A percentile compares a stretch with the other conserved stretches of the same genome.
Evolutionary conservation across 30 jellyfish, hydroid and myxozoan genomes (phyloP).

Genomic region (Catostylus mosaicus): DNA sequence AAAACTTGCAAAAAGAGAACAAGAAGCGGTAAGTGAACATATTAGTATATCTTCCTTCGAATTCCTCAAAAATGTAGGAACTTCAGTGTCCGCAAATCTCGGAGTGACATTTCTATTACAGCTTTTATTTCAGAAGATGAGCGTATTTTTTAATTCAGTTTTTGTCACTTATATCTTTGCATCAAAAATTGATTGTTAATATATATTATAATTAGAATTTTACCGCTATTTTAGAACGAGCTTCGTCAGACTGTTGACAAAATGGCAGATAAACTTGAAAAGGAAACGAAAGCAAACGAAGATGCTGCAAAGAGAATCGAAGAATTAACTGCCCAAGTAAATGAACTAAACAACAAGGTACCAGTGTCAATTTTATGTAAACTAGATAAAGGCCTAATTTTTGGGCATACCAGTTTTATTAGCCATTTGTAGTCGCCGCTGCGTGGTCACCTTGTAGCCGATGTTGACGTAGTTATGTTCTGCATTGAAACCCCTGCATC

Average conservation of each 20-base stretch:
- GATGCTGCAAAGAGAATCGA: conserved; percentile 78
- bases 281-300: conserved; percentile 93
- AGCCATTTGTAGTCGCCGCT: background rate
- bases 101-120: no score
- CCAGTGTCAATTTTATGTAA: background rate
- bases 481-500: no score
- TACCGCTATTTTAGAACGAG: conserved; percentile 62
- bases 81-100: no score
- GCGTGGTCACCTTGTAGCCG: background rate
- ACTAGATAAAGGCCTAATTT: background rate
- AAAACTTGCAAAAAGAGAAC: conserved; percentile 93
- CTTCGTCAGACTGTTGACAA: conserved; percentile 89
- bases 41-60: no score
- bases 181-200: no score
- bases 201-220: background rate
- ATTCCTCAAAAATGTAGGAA: no score
- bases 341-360: conserved; percentile 84
- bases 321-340: conserved; percentile 75
- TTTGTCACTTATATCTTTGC: no score
- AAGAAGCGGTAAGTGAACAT: conserved; percentile 83
- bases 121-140: no score
- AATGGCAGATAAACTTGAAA: conserved; percentile 98
- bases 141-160: no score
- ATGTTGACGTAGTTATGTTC: no score
- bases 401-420: background rate